A percentile compares a stretch with the other conserved stretches of the same genome.
Conservation (phyloP, 2,797 vertebrate species). For the Pempheris klunzingeri region DNA sequence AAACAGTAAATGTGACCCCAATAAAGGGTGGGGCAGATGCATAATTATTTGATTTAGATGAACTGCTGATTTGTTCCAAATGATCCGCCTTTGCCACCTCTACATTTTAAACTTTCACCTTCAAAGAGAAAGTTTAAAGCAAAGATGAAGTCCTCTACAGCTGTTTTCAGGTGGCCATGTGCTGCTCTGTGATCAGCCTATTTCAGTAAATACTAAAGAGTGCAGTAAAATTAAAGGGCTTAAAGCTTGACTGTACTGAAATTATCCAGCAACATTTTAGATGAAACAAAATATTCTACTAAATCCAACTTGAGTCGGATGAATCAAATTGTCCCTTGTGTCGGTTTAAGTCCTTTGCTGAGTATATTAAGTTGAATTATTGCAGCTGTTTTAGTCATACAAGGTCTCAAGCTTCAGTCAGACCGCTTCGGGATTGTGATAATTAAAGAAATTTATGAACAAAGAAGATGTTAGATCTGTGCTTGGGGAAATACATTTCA, state of each 20-base stretch:
- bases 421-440: slow-evolving; percentile 25
- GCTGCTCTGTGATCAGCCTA: neutral
- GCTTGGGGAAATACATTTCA: slow-evolving; percentile 52
- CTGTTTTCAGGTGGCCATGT: neutral
- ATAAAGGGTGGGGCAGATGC: neutral
- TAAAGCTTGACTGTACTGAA: neutral
- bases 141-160: neutral
- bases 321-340: slow-evolving; percentile 32
- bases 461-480: slow-evolving; percentile 36
- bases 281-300: neutral
- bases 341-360: slow-evolving; percentile 31
- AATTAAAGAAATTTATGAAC: slow-evolving; percentile 55
- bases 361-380: slow-evolving; percentile 37
- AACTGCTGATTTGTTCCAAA: neutral
- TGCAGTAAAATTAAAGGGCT: slow-evolving; percentile 5
- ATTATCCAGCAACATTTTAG: neutral
- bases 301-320: neutral
- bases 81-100: neutral
- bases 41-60: neutral
- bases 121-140: neutral
- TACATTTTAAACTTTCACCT: neutral
- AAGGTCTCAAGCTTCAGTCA: slow-evolving; percentile 25
- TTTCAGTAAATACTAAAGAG: slow-evolving; percentile 13
- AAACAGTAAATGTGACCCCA: slow-evolving; percentile 8
- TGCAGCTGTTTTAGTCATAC: slow-evolving; percentile 35